Evolutionary conservation across 1,140 invertebrate species (phyloP), one percentile per base, ranked within the genome.

Genomic region (Telenomus remus): DNA sequence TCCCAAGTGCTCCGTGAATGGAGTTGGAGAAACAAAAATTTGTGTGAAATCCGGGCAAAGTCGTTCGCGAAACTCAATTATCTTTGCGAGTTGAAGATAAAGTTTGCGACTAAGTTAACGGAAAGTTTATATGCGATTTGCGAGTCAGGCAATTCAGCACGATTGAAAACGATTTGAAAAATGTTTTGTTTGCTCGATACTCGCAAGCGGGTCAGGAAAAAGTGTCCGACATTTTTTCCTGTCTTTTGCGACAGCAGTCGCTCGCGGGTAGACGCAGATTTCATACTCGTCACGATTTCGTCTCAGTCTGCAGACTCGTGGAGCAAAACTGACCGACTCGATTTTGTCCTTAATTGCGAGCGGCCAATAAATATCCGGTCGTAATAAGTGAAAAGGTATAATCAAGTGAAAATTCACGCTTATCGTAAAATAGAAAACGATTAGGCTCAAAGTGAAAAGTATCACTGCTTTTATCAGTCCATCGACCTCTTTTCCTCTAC

Each of bases 41-140:
- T 27, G 1, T 1, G 19, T 27, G 19, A 27, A 27, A 39, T 39
- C n/a, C n/a, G 37, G 34, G 37, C 37, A 6, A 39, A 59, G 47
- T 43, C 57, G 37, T 49, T 59, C 15, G 16, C 9, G 37, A 51
- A 50, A 61, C 57, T 61, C 37, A 61, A 61, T 61, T 61, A 61
- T 51, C 37, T 6, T 50, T 37, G 5, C 37, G 33, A 16, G n/a
- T 34, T 15, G 37, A 50, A 61, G 43, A 48, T 39, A 39, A 61
- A 50, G 47, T 61, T 61, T 5, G 48, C 57, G 46, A 10, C 16
- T n/a, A 59, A 49, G 44, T 59, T 59, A 33, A 33, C 12, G 13
- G 27, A 34, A 57, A 57, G 33, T 57, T 57, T 47, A 57, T 57
- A 35, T 44, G 42, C 39, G 39, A 19, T 57, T 57, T 15, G 33